Base-by-base conservation (phyloP, 92 coral and sea anemone species). In the Nematostella vectensis region DNA sequence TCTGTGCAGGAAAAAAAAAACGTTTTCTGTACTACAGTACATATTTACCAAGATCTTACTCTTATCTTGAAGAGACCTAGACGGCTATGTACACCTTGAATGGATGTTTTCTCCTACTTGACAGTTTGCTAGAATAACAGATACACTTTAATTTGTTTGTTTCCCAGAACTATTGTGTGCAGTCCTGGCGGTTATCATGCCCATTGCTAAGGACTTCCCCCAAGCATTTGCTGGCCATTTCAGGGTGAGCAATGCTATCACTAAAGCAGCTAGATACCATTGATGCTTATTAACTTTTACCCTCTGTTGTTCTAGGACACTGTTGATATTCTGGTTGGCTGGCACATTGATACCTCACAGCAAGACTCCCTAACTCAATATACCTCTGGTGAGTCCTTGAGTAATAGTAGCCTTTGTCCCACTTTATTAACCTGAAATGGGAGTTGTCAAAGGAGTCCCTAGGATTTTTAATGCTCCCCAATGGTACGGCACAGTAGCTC, bases 341-440 rank as follows among this genome's bases (percentile, higher is more conserved):
- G 98, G 98, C 98, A 91, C 42, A 91, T 91, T 57, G 98, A 91
- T 40, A 85, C 89, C 1, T 81, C 95, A 12, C 98, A 91, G 44
- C 98, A 78, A 61, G 71, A 61, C 56, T 67, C 86, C 25, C 66
- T 91, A 28, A 82, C 88, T 13, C 71, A 74, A 36, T 82, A 81
- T 70, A 91, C 95, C 27, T 91, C 98, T 77, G 98, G 98, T 91
- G 62, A 43, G 71, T 50, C 27, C 16, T 21, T 26, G 43, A n/a
- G 3, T 29, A 59, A 24, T 19, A 6, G 3, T 47, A n/a, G n/a
- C n/a, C n/a, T n/a, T n/a, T n/a, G n/a, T n/a, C n/a, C n/a, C n/a
- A n/a, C n/a, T n/a, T n/a, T n/a, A n/a, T n/a, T n/a, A n/a, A n/a
- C n/a, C n/a, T n/a, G n/a, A n/a, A n/a, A n/a, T n/a, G n/a, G n/a